Percentiles rank a stretch among this genome's conserved stretches.
phyloP scores from a whole-genome alignment of 2,888 invertebrate species.

The Philereme transversata region DNA sequence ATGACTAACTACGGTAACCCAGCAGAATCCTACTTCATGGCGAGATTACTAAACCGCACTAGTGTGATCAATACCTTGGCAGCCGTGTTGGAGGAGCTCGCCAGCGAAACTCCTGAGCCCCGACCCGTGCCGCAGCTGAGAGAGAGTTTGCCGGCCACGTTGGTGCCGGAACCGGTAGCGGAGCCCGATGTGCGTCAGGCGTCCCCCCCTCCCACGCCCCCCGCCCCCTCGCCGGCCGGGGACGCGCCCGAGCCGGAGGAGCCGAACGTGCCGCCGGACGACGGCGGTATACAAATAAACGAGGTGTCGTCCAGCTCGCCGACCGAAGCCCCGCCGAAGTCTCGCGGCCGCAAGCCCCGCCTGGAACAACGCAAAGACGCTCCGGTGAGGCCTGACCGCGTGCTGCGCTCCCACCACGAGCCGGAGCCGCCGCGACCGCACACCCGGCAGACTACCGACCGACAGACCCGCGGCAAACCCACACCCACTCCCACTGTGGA shows the following conservation, averaged over 20 bases:
- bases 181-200: slow-evolving; percentile 38
- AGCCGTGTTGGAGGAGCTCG: slow-evolving; percentile 70
- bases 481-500: slow-evolving; percentile 41
- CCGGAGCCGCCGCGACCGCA: slow-evolving; percentile 58
- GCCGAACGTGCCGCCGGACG: slow-evolving; percentile 43
- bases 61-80: slow-evolving; percentile 71
- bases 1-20: slow-evolving; percentile 77
- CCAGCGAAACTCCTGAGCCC: slow-evolving; percentile 35
- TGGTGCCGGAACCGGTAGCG: slow-evolving; percentile 32
- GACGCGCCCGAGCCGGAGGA: slow-evolving; percentile 37
- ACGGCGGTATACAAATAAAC: slow-evolving; percentile 85
- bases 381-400: slow-evolving; percentile 58
- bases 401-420: slow-evolving; percentile 76
- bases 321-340: slow-evolving; percentile 65
- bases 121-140: slow-evolving; percentile 38
- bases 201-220: slow-evolving; percentile 31
- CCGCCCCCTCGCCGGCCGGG: slow-evolving; percentile 26
- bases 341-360: slow-evolving; percentile 58
- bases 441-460: slow-evolving; percentile 52
- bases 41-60: slow-evolving; percentile 68
- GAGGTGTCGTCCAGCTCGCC: slow-evolving; percentile 87
- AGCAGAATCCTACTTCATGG: slow-evolving; percentile 78
- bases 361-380: slow-evolving; percentile 49
- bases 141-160: slow-evolving; percentile 40
- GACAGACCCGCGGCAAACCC: slow-evolving; percentile 41